phyloP scores from a whole-genome alignment of 1,140 invertebrate genomes.

The Lucilia sericata region DNA sequence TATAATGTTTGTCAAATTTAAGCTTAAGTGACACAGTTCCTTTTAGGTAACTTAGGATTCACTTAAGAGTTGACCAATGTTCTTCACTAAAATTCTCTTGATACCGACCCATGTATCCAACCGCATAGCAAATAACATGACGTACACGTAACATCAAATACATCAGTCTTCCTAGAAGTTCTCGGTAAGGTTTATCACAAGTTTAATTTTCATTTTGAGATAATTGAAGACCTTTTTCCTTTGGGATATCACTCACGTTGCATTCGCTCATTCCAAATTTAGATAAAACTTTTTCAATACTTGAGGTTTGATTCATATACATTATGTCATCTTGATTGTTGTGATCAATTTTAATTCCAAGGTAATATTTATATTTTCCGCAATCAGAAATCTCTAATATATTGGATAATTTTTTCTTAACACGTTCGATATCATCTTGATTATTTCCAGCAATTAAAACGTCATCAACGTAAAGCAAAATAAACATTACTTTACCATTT shows the following conservation, averaged over 20 bases:
- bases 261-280: constrained; percentile 31
- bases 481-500: neutral
- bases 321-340: neutral
- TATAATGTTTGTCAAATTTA: neutral
- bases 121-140: constrained; percentile 1
- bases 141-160: neutral
- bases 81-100: neutral
- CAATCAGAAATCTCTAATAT: neutral
- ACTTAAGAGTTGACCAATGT: constrained; percentile 12
- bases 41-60: constrained; percentile 18
- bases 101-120: neutral
- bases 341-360: neutral
- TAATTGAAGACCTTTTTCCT: constrained; percentile 18
- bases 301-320: neutral
- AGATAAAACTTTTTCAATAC: neutral
- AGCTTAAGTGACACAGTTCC: neutral
- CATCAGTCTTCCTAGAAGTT: neutral
- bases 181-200: too few relatives aligned
- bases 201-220: neutral
- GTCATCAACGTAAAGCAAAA: neutral
- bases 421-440: neutral
- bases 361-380: neutral
- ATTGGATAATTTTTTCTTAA: neutral
- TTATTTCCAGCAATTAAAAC: neutral
- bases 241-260: neutral